Evolutionary conservation across 2,113 vertebrate genomes (phyloP), one percentile per base, ranked within the genome.

Genomic region (Trachemys scripta): DNA sequence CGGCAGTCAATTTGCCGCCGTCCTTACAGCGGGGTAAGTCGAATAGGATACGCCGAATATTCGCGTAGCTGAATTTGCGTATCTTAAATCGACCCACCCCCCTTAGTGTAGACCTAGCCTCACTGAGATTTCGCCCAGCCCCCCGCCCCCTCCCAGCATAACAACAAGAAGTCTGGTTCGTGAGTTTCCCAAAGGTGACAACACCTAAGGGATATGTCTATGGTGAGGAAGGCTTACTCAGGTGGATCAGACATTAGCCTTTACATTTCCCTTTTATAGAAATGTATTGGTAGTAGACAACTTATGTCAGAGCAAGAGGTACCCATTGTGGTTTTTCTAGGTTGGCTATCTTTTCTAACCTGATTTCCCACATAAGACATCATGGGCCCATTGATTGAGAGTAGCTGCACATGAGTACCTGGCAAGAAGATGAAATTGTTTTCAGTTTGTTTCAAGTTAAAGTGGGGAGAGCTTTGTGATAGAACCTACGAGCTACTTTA

Each of bases 171-270:
- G 82, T 51, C 24, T 2, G 47, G 1, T 88, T 80, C 47, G 35
- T 50, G 14, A 47, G 16, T 88, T 91, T 85, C 90, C 90, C 16
- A 51, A 82, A 88, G 56, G 13, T 90, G 3, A 51, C 14, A 56
- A 35, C 56, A 92, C 94, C 95, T 92, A 88, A 90, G 0, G 0
- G 84, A 27, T 49, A 83, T 80, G 82, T 91, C 35, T 88, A 42
- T 88, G 89, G 87, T 97, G 94, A 91, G 50, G 53, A 53, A 91
- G 83, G 90, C 19, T 20, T 69, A 65, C 19, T 84, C 89, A 86
- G 53, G 53, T 62, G 90, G 27, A 90, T 89, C 87, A 88, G 87
- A 65, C 42, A 83, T 54, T 38, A 75, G 16, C 79, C 65, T 69
- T 69, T 35, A 69, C 35, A 69, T n/a, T 69, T 2, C 35, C 65